Percentiles rank a stretch among this genome's conserved stretches.
Conservation (phyloP, 2,888 invertebrate species). For the Cataglyphis albicans region DNA sequence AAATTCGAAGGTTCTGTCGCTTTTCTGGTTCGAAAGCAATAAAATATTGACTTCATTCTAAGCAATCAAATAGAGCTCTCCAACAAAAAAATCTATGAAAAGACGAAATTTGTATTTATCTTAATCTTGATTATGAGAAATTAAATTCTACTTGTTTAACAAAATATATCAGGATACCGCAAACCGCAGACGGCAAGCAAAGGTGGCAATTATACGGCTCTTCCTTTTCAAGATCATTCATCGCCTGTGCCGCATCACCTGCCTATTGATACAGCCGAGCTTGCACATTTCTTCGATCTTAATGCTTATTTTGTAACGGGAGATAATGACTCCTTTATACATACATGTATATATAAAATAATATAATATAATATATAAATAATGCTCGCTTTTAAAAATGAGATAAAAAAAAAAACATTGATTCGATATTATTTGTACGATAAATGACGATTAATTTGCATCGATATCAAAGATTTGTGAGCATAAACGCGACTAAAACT, state of each 20-base stretch:
- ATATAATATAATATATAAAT: conserved; percentile 25
- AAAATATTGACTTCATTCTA: background rate
- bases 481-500: conserved; percentile 1
- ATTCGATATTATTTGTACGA: background rate
- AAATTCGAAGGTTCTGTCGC: conserved; percentile 18
- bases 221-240: conserved; percentile 50
- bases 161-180: conserved; percentile 11
- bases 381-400: background rate
- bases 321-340: background rate
- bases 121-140: background rate
- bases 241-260: conserved; percentile 45
- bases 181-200: conserved; percentile 33
- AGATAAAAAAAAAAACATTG: background rate
- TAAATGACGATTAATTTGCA: conserved; percentile 4
- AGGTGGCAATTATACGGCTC: conserved; percentile 42
- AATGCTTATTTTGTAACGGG: conserved; percentile 24
- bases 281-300: conserved; percentile 37
- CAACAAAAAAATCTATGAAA: background rate
- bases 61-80: background rate
- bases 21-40: background rate
- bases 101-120: background rate
- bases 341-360: background rate
- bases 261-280: conserved; percentile 46
- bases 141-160: conserved; percentile 21
- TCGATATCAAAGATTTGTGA: background rate